Conservation (phyloP, 2,888 invertebrate genomes). For the Frankliniella fusca region DNA sequence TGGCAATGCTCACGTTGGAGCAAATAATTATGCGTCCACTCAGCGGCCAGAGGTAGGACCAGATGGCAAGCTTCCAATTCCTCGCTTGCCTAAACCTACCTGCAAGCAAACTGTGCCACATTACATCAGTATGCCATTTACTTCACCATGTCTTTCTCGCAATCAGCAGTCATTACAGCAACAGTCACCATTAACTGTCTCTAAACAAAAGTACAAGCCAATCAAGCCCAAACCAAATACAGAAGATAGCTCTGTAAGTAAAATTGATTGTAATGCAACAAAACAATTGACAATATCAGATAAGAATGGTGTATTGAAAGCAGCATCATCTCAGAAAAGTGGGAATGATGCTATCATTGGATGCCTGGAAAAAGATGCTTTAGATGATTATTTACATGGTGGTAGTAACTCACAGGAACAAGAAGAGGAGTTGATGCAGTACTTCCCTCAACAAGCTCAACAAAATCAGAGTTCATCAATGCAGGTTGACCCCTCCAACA, state of each 20-base stretch:
- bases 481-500: conserved; percentile 47
- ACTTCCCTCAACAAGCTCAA: conserved; percentile 61
- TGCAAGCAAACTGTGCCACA: neutral
- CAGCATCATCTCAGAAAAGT: conserved; percentile 25
- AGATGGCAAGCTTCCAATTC: conserved; percentile 35
- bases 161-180: conserved; percentile 16
- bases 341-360: conserved; percentile 37
- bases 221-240: conserved; percentile 51
- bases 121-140: neutral
- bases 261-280: neutral
- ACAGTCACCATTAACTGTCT: conserved; percentile 30
- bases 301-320: conserved; percentile 1
- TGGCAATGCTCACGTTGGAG: neutral
- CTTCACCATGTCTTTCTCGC: neutral
- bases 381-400: conserved; percentile 75
- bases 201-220: conserved; percentile 51
- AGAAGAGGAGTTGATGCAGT: conserved; percentile 79
- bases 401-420: conserved; percentile 72
- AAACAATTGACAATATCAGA: neutral
- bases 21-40: neutral
- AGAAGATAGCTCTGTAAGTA: neutral
- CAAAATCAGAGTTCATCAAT: conserved; percentile 35
- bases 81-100: conserved; percentile 33
- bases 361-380: conserved; percentile 65
- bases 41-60: neutral